These are phyloP conservation scores for Ginglymostoma cirratum DNA, from an alignment of 2,113 vertebrate species.

Conservation along the genomic window DNA sequence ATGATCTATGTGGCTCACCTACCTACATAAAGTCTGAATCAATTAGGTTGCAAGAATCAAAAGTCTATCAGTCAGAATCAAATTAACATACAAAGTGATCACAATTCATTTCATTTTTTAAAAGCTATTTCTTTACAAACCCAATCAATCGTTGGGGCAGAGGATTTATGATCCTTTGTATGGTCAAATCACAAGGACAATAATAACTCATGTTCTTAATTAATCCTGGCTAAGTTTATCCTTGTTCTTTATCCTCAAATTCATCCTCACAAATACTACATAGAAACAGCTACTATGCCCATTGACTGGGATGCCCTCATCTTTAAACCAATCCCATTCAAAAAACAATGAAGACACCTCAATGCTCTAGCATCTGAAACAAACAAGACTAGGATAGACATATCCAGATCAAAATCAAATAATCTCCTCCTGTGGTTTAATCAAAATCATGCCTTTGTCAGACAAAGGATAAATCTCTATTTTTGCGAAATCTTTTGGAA, in stretches of 20 bases:
- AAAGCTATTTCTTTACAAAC: neutral
- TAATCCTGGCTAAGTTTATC: neutral
- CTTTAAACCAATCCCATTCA: neutral
- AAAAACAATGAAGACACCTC: neutral
- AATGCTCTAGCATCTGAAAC: neutral
- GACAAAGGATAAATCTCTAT: neutral
- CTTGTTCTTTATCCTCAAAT: neutral
- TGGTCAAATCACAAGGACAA: neutral
- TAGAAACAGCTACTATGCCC: too few species aligned
- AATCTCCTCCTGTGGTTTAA: neutral
- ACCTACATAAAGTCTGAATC: neutral
- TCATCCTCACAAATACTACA: neutral
- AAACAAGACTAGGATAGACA: neutral
- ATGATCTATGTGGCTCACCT: neutral
- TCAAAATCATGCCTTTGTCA: neutral
- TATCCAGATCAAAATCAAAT: neutral
- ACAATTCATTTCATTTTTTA: neutral
- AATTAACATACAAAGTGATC: neutral
- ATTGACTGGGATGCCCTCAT: neutral
- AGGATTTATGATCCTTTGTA: neutral
- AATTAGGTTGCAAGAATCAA: neutral
- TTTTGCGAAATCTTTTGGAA: neutral
- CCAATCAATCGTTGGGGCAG: neutral
- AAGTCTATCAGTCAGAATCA: neutral
- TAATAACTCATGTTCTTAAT: neutral